Conservation (phyloP, 2,113 vertebrate genomes). For the Trogon melanurus region DNA sequence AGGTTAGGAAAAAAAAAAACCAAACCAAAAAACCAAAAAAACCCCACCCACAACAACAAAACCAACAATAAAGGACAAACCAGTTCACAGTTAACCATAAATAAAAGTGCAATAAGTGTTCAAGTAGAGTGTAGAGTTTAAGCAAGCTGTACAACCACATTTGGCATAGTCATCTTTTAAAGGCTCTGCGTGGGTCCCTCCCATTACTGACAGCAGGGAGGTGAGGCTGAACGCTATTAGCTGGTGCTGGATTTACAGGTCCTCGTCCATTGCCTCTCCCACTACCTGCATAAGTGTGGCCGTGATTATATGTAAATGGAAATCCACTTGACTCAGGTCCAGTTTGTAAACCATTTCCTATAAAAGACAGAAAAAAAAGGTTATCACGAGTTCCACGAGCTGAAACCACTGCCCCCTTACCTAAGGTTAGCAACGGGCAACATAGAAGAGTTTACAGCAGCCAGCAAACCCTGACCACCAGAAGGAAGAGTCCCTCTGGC, state of each 20-base stretch:
- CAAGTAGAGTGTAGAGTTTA: constrained; percentile 88
- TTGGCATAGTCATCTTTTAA: constrained; percentile 80
- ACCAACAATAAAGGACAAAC: constrained; percentile 55
- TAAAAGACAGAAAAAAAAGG: constrained; percentile 43
- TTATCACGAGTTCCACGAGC: background rate
- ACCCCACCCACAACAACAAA: background rate
- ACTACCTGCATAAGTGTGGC: constrained; percentile 70
- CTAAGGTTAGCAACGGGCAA: background rate
- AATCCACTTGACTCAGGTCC: constrained; percentile 76
- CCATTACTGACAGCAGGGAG: constrained; percentile 88
- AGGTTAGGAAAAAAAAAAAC: constrained; percentile 34
- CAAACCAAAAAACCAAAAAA: too few species aligned
- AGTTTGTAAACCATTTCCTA: constrained; percentile 89
- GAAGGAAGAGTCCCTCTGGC: background rate
- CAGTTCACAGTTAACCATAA: constrained; percentile 83
- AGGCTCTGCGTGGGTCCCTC: constrained; percentile 93
- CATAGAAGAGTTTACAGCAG: background rate
- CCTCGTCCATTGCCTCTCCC: constrained; percentile 88
- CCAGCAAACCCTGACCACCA: background rate
- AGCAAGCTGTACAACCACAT: constrained; percentile 65
- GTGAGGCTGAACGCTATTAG: constrained; percentile 76
- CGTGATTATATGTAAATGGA: constrained; percentile 74
- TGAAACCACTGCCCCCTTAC: background rate
- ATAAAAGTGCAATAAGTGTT: constrained; percentile 98
- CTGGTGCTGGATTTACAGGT: constrained; percentile 71